These are phyloP conservation scores for Itoplectis maculator DNA, from an alignment of 2,888 invertebrate genomes.

Conservation along the genomic window DNA sequence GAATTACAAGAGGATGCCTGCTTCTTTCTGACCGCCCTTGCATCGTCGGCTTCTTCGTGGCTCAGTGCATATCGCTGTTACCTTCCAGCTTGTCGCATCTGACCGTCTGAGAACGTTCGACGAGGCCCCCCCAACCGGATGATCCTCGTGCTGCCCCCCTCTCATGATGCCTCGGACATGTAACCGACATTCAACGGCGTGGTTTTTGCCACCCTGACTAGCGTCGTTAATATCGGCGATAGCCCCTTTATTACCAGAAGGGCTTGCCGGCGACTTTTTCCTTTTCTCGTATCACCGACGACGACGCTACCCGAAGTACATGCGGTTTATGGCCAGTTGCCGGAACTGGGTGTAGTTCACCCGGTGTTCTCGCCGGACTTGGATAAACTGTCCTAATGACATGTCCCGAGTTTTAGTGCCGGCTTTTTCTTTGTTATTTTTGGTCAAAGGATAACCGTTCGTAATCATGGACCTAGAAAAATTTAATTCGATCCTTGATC, in stretches of 20 bases:
- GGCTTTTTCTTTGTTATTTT: background rate
- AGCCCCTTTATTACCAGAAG: slow-evolving; percentile 67
- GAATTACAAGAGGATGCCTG: slow-evolving; percentile 61
- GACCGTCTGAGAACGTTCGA: slow-evolving; percentile 18
- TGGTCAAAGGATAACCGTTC: background rate
- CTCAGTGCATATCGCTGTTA: slow-evolving; percentile 5
- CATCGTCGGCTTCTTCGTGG: slow-evolving; percentile 25
- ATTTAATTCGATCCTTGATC: background rate
- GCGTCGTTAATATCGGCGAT: slow-evolving; percentile 60
- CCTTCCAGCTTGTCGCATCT: slow-evolving; percentile 18
- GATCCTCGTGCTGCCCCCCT: background rate
- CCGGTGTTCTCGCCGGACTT: background rate
- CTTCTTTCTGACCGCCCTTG: slow-evolving; percentile 31
- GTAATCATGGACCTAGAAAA: background rate
- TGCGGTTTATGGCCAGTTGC: background rate
- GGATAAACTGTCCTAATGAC: background rate
- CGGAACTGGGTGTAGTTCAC: background rate
- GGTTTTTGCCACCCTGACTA: slow-evolving; percentile 49
- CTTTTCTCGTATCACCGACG: slow-evolving; percentile 45
- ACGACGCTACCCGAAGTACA: slow-evolving; percentile 1
- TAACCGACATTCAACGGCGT: slow-evolving; percentile 7
- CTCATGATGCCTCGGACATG: background rate
- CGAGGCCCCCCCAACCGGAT: slow-evolving; percentile 14
- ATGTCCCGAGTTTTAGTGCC: background rate
- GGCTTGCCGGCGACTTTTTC: slow-evolving; percentile 44